phyloP scores from a whole-genome alignment of 2,888 invertebrate genomes.

The Podabrus alpinus region DNA sequence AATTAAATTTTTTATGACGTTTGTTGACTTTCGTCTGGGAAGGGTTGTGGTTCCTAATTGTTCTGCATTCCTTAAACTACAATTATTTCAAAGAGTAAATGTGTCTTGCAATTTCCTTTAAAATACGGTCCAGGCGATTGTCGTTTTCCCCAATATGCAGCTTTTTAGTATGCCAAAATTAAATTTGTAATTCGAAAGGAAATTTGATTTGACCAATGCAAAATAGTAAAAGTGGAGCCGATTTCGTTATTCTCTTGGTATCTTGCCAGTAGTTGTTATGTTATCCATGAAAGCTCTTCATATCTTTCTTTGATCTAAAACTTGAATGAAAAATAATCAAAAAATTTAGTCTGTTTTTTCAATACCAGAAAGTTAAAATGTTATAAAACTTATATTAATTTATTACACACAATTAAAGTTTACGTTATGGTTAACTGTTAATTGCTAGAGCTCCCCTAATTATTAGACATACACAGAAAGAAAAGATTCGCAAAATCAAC shows the following conservation, averaged over 20 bases:
- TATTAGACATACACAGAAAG: not conserved
- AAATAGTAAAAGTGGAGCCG: not conserved
- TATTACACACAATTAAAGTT: not conserved
- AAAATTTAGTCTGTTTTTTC: not conserved
- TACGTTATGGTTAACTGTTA: not conserved
- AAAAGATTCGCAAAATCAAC: too few species aligned
- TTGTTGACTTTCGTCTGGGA: not conserved
- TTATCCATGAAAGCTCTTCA: not conserved
- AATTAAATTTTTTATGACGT: not conserved
- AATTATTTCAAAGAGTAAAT: not conserved
- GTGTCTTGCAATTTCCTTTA: not conserved
- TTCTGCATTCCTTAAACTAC: not conserved
- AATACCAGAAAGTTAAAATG: not conserved
- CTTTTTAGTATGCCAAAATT: not conserved
- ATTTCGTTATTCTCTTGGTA: not conserved
- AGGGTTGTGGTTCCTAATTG: not conserved
- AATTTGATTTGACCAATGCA: not conserved
- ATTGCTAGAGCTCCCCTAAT: not conserved
- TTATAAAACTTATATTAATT: not conserved
- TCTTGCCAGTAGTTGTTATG: not conserved
- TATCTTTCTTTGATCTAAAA: not conserved
- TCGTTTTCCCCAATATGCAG: not conserved
- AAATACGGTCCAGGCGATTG: not conserved
- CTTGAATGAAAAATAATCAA: not conserved
- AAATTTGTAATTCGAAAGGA: not conserved